A percentile compares a stretch with the other conserved stretches of the same genome.
Conservation (phyloP, 2,113 vertebrate genomes). For the Brachypodius melanocephalos region DNA sequence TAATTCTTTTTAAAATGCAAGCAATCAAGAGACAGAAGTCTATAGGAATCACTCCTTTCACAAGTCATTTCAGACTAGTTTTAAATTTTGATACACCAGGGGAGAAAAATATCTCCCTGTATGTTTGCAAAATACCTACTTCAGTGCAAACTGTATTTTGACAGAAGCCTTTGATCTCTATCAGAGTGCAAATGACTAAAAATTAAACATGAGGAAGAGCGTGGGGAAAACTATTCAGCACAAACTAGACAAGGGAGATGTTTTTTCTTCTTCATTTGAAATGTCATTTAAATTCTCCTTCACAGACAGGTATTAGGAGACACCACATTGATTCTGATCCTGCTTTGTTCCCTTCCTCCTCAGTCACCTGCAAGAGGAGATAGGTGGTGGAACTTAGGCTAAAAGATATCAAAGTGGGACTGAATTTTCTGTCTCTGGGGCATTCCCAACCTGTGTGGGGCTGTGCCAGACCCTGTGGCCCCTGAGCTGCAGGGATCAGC, state of each 20-base stretch:
- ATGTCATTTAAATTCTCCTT: constrained; percentile 18
- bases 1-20: not conserved
- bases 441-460: not conserved
- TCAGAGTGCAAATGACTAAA: constrained; percentile 55
- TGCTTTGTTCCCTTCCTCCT: not conserved
- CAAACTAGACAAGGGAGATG: not conserved
- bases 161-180: constrained; percentile 58
- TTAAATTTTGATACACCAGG: not conserved
- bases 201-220: constrained; percentile 53
- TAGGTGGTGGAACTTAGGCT: not conserved
- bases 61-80: not conserved
- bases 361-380: not conserved
- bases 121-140: constrained; percentile 37
- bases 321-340: not conserved
- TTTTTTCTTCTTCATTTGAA: constrained; percentile 13
- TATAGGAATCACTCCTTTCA: not conserved
- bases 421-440: not conserved
- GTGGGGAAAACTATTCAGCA: not conserved
- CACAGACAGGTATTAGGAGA: not conserved
- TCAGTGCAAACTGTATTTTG: not conserved
- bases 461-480: not conserved
- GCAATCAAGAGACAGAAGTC: not conserved
- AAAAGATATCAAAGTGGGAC: not conserved
- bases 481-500: not conserved
- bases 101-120: constrained; percentile 10